Evolutionary conservation across 2,888 invertebrate genomes (phyloP), one percentile per base, ranked within the genome.

Genomic region (Griposia aprilina): DNA sequence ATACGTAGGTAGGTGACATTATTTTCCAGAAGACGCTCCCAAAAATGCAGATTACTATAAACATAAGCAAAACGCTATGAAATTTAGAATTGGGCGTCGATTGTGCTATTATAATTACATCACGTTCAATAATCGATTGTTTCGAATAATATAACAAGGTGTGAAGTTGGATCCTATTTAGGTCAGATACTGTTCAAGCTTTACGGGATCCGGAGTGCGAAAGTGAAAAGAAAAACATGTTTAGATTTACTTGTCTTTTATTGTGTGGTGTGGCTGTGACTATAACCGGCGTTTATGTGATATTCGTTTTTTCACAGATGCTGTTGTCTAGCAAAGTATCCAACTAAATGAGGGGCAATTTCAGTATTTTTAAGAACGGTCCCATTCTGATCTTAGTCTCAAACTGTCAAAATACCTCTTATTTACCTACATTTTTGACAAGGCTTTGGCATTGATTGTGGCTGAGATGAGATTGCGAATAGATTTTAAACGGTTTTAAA

Each of bases 81-180:
- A 41, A 20, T 8, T 67, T 26, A 52, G 15, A 52, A 41, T 10
- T 66, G 10, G 26, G 0, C 23, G 8, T 69, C 17, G 11, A 74
- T 55, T 74, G 55, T 74, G 45, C 13, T 55, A 52, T 26, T 73
- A 41, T 10, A 73, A 26, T 73, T 26, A 48, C 75, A 57, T 75
- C 65, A 77, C 20, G 5, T 13, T 68, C 20, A 76, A 52, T 77
- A n/a, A 50, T 26, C 62, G n/a, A 71, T 78, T 78, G 71, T 78
- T 69, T 55, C 66, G 11, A 5, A 57, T 57, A 50, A 77, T n/a
- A 71, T 45, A 77, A 77, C 59, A 77, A 57, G 8, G 36, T 11
- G 48, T 26, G 15, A n/a, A 50, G 17, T 48, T 57, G 48, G 55
- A 36, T 17, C 4, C 17, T n/a, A 36, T 48, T 26, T 4, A 8